Conservation (phyloP, 1,140 invertebrate genomes). For the Nomia melanderi region DNA sequence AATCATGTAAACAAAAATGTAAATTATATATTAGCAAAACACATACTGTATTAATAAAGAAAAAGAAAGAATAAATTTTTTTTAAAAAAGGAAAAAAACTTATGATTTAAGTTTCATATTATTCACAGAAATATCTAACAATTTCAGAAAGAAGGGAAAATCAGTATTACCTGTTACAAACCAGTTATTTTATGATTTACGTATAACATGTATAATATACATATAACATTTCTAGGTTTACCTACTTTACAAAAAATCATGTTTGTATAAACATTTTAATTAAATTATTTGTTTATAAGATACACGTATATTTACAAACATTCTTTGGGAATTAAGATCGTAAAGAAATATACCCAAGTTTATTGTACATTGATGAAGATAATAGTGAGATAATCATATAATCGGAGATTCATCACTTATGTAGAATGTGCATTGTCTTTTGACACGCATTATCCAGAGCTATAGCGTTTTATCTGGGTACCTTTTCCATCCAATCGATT, state of each 20-base stretch:
- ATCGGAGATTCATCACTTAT: background rate
- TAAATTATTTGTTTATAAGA: slow-evolving; percentile 49
- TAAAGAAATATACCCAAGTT: slow-evolving; percentile 30
- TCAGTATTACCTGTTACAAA: slow-evolving; percentile 2
- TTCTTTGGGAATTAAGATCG: slow-evolving; percentile 55
- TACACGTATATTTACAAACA: slow-evolving; percentile 57
- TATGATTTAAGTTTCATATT: slow-evolving; percentile 29
- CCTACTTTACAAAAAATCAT: slow-evolving; percentile 46
- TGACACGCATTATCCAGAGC: slow-evolving; percentile 17
- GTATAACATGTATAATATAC: slow-evolving; percentile 38
- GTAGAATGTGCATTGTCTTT: slow-evolving; percentile 23
- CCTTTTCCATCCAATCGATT: background rate
- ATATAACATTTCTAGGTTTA: slow-evolving; percentile 43
- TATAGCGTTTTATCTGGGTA: slow-evolving; percentile 8
- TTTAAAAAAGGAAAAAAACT: background rate
- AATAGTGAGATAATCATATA: slow-evolving; percentile 5
- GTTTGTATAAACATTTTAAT: slow-evolving; percentile 42
- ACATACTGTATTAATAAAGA: slow-evolving; percentile 9
- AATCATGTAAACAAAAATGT: slow-evolving; percentile 22
- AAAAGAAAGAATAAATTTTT: slow-evolving; percentile 6
- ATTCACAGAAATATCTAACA: background rate
- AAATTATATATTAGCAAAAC: slow-evolving; percentile 23
- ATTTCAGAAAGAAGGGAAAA: background rate
- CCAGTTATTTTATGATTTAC: slow-evolving; percentile 27
- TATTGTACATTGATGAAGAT: slow-evolving; percentile 26